Base-by-base conservation (phyloP, 2,888 invertebrate species). In the Tiphia femorata region DNA sequence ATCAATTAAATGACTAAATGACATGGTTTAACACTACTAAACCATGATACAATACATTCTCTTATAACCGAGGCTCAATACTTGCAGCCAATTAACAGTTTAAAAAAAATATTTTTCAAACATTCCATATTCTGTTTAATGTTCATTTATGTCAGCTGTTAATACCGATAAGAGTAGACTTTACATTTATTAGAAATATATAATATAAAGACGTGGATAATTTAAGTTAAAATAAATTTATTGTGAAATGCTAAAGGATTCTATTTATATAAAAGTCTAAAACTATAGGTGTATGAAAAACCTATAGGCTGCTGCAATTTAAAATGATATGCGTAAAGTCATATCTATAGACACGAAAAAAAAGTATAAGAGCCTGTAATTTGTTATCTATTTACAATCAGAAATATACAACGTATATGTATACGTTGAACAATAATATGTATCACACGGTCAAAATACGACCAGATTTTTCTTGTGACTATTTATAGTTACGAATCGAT, bases 371-470 rank as follows among this genome's bases (percentile, higher is more conserved):
- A 58, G 60, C 67, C 58, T 65, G 65, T 66, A 63, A 70, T 74
- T 68, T 70, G 57, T 59, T 55, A 63, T 67, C 70, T 77, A 77
- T 77, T 67, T 77, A 77, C 76, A 77, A 67, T 56, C 58, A 70
- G 62, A 71, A 71, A 63, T 68, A 70, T 63, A 68, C 69, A 68
- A 65, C 57, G 55, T 62, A 58, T 54, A 55, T 65, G 56, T 62
- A 50, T 59, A 61, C 57, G 55, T 64, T 63, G 69, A 71, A 68
- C 56, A 65, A 53, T 40, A 61, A 52, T 61, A 47, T 42, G 63
- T 66, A 64, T 64, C 66, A 72, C 68, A 73, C 59, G 52, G 52
- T 55, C 55, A 56, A 56, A 42, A 49, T 44, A 48, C 47, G 60
- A 54, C 47, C 49, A 46, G 35, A 42, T 56, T 55, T 54, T 47